Evolutionary conservation across 2,888 invertebrate genomes (phyloP), one percentile per base, ranked within the genome.

Genomic region (Ceraclea dissimilis): DNA sequence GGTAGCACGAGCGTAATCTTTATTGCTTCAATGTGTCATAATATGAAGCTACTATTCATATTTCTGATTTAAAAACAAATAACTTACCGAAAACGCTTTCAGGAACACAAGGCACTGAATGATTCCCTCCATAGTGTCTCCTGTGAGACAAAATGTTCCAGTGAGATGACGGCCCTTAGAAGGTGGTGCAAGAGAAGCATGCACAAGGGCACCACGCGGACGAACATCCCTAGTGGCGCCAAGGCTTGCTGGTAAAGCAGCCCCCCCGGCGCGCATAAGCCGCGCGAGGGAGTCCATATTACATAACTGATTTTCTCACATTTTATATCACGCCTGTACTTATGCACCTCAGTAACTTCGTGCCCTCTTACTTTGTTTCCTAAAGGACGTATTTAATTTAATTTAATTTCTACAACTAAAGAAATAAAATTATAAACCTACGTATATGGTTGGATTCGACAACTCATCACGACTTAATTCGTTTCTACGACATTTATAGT

Each of bases 121-220:
- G 69, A 93, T 92, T 65, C 91, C 92, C 70, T 93, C 92, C 91
- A 93, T 92, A 59, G 92, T 92, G 74, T 92, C 92, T 54, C 92
- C 92, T 49, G 90, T 90, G 59, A 92, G 82, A 68, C 91, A 90
- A 75, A 93, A 92, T 52, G 90, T 91, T 65, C 92, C 92, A 17
- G 90, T 89, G 62, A 92, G 80, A 69, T 91, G 90, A 62, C 90
- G 80, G 63, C 88, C 88, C 69, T 88, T 86, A 54, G 85, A 83
- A 56, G 87, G 85, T 17, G 81, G 78, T 48, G 86, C 86, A 62
- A 88, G 75, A 66, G 86, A 86, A 59, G 88, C 87, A 71, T 88
- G 88, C 56, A 90, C 89, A 63, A 88, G 79, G 33, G 89, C 88
- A 61, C 88, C 84, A 54, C 83, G 78, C 51, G 82, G 81, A 56